Evolutionary conservation across 1,140 invertebrate genomes (phyloP).

Genomic region (Caenorhabditis inopinata): DNA sequence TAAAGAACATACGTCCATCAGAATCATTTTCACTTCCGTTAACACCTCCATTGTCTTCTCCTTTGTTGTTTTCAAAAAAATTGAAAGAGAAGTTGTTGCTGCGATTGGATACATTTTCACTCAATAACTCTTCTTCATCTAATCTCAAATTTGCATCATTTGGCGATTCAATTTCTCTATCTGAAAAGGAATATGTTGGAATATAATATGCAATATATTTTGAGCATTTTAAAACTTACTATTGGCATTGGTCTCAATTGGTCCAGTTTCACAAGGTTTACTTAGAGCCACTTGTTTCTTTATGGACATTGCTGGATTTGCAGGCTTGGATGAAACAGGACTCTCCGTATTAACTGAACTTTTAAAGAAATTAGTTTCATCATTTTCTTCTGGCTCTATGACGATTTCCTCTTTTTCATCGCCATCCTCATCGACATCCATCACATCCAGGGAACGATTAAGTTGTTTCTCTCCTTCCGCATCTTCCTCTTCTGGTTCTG

Average conservation of each 20-base stretch:
- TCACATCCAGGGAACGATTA: background rate
- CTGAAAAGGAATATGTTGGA: too few species aligned
- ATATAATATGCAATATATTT: too few species aligned
- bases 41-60: background rate
- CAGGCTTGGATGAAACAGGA: too few species aligned
- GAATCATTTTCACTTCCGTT: background rate
- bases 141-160: background rate
- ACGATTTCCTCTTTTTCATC: too few species aligned
- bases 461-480: background rate
- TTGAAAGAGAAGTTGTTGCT: slow-evolving; percentile 1
- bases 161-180: background rate
- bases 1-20: too few species aligned
- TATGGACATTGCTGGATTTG: background rate
- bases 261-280: too few species aligned
- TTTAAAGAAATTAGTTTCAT: background rate
- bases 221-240: too few species aligned
- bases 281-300: background rate
- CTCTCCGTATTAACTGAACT: too few species aligned
- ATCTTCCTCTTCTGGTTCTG: background rate
- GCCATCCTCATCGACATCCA: background rate
- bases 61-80: background rate
- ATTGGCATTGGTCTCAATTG: too few species aligned
- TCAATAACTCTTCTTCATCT: background rate
- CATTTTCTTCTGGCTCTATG: background rate
- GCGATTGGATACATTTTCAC: background rate